These are phyloP conservation scores for Cheilosia urbana DNA, from an alignment of 2,888 invertebrate genomes.

Conservation along the genomic window DNA sequence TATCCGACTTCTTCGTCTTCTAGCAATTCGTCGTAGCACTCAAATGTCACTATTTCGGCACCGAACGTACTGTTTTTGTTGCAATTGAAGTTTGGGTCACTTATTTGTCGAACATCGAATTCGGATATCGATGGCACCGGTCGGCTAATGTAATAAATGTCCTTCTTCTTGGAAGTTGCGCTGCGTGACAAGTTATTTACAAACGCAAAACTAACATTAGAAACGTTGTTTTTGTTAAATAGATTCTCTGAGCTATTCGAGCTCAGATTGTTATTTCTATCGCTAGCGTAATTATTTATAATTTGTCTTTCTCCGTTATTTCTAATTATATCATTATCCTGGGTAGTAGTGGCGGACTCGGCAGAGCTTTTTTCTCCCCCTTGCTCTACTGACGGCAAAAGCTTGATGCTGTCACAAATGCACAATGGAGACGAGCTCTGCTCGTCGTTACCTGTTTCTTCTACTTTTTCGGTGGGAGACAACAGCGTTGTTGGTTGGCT, in stretches of 20 bases:
- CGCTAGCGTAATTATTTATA: constrained; percentile 36
- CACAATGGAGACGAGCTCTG: constrained; percentile 41
- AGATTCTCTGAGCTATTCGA: constrained; percentile 43
- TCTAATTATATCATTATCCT: constrained; percentile 53
- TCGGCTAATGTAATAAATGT: constrained; percentile 61
- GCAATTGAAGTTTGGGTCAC: constrained; percentile 70
- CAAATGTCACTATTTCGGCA: constrained; percentile 69
- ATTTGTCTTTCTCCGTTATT: constrained; percentile 45
- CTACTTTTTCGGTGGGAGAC: constrained; percentile 19
- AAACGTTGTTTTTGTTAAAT: constrained; percentile 2
- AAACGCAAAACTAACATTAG: constrained; percentile 43
- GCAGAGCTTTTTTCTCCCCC: constrained; percentile 45
- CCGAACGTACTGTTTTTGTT: constrained; percentile 31
- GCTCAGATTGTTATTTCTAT: constrained; percentile 57
- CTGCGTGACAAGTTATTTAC: constrained; percentile 33
- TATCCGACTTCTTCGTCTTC: constrained; percentile 64
- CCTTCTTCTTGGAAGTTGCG: constrained; percentile 28
- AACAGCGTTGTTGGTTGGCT: constrained; percentile 22
- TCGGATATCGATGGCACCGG: constrained; percentile 77
- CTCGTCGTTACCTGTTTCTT: constrained; percentile 41
- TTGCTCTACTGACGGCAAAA: constrained; percentile 13
- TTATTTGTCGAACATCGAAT: constrained; percentile 81
- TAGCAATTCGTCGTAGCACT: constrained; percentile 81
- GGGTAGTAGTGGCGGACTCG: constrained; percentile 16
- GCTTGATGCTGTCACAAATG: constrained; percentile 59